Evolutionary conservation across 2,888 invertebrate genomes (phyloP).

Genomic region (Drosophila quinaria): DNA sequence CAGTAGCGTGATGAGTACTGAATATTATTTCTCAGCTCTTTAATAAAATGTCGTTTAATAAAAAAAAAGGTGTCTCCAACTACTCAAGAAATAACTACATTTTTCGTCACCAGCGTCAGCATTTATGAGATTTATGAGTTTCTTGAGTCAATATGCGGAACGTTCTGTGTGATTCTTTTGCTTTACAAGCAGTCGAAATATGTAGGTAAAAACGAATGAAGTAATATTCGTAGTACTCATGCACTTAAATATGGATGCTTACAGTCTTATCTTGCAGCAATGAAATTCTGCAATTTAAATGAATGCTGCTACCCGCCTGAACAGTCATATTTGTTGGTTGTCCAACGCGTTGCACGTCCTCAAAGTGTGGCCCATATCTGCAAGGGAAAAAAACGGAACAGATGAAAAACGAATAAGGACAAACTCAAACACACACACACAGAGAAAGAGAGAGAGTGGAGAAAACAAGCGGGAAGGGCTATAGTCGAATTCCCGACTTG

Average conservation of each 20-base stretch:
- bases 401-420: constrained; percentile 15
- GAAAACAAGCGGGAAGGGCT: no score
- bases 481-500: no score
- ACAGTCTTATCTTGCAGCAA: constrained; percentile 92
- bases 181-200: constrained; percentile 2
- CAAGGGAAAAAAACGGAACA: constrained; percentile 5
- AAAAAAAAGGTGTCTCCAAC: no score
- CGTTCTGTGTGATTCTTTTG: neutral
- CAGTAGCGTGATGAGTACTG: no score
- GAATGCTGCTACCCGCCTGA: constrained; percentile 90
- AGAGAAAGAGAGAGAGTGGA: neutral
- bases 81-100: no score
- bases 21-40: no score
- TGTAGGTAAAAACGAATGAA: neutral
- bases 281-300: constrained; percentile 91
- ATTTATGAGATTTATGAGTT: neutral
- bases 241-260: constrained; percentile 81
- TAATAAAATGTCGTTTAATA: no score
- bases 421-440: constrained; percentile 7
- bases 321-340: constrained; percentile 90
- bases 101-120: neutral
- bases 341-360: constrained; percentile 87
- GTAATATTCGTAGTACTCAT: neutral
- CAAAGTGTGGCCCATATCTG: constrained; percentile 91
- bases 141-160: neutral